Evolutionary conservation across 2,113 vertebrate species (phyloP).

Genomic region (Cottus gobio): DNA sequence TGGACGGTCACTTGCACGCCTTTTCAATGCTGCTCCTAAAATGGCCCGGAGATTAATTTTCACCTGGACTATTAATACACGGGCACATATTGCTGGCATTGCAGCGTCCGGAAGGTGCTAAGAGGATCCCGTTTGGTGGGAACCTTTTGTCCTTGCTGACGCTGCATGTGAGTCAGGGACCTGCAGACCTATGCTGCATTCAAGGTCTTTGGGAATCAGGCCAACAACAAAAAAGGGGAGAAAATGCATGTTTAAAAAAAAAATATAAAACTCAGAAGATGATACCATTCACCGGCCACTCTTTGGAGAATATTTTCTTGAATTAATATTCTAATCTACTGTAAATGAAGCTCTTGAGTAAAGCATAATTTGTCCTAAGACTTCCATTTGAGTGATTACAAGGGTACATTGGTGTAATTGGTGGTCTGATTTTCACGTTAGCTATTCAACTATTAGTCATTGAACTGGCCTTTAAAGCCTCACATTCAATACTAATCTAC

Average conservation of each 20-base stretch:
- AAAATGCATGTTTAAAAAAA: too few relatives aligned
- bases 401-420: background rate
- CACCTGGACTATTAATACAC: conserved; percentile 59
- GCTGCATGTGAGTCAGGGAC: conserved; percentile 4
- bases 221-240: background rate
- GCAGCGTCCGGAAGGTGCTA: conserved; percentile 14
- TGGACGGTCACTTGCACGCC: background rate
- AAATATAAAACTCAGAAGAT: too few relatives aligned
- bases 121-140: conserved; percentile 33
- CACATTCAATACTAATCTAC: background rate
- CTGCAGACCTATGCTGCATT: background rate
- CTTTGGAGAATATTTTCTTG: background rate
- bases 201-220: conserved; percentile 24
- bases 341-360: background rate
- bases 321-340: too few relatives aligned
- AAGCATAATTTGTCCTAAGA: conserved; percentile 4
- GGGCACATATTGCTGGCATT: conserved; percentile 25
- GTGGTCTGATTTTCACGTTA: background rate
- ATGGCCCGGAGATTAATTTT: conserved; percentile 60
- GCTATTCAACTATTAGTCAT: too few relatives aligned
- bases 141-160: conserved; percentile 43
- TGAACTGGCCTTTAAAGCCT: conserved; percentile 23
- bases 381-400: background rate
- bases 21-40: conserved; percentile 7
- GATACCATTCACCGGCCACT: too few relatives aligned